Evolutionary conservation across 2,113 vertebrate genomes (phyloP), one percentile per base, ranked within the genome.

Genomic region (Vulpes ferrilata): DNA sequence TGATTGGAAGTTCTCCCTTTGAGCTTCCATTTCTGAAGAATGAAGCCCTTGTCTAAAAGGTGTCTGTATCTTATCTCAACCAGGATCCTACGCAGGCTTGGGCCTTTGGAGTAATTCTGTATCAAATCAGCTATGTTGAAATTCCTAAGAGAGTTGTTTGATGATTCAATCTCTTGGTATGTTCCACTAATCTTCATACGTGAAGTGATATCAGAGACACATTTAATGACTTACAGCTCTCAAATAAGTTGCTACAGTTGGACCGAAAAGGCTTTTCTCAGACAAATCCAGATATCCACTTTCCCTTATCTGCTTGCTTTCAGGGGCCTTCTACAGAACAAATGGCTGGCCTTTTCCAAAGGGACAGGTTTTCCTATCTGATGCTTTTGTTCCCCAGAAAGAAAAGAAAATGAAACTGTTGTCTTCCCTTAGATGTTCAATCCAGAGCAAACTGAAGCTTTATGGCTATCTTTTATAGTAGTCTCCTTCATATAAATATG

Each of bases 151-250:
- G 97, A 96, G 97, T 62, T 25, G 96, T 98, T 85, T 83, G 97
- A 95, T 98, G 96, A 97, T 98, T 98, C 94, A 93, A 19, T 93
- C 89, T 97, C 22, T 95, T 89, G 96, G 88, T 83, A 95, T 87
- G 80, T 94, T 93, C 87, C 91, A n/a, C 93, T 97, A 95, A 97
- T 97, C 69, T 98, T 98, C 97, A 59, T 92, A 94, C 65, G 96
- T 95, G 95, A 78, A 80, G 53, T 96, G 92, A 51, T 91, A 97
- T 89, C 97, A 98, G 85, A 97, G 96, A 96, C 97, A 96, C 35
- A 35, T 82, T 98, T 98, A 96, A 97, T 97, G 93, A 97, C 90
- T 87, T 95, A 53, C 90, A 98, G 11, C 78, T 98, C 97, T 97
- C 62, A 93, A 94, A 79, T 85, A 88, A 96, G 98, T 97, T 96